Base-by-base conservation (phyloP, 1,140 invertebrate species). In the Drusus annulatus region DNA sequence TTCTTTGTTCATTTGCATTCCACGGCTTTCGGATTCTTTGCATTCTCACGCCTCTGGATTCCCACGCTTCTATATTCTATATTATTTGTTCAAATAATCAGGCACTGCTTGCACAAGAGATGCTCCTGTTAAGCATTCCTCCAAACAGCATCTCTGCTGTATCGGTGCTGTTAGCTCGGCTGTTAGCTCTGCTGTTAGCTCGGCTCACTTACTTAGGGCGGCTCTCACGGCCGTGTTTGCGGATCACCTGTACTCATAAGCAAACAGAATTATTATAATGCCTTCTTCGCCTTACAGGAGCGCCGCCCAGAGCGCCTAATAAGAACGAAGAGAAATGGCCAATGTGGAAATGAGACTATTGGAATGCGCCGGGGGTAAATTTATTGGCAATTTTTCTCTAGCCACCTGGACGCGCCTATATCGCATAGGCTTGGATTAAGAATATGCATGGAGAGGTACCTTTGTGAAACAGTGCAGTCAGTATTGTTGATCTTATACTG, bases 41-140 rank as follows among this genome's bases (percentile, higher is more conserved):
- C 28, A 7, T n/a, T 77, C 65, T 77, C 21, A 65, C 60, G 65
- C 50, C 77, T 25, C 1, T 54, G 76, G 50, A 45, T 78, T 79
- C 78, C 78, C 78, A 79, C 78, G 78, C 78, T 79, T 79, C 78
- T 63, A 71, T 78, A 79, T 62, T 74, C 17, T 74, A 74, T 45
- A 50, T 50, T 79, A 62, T 79, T 79, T 79, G 58, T 58, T 52
- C 19, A 79, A 74, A 79, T 31, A 73, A 79, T 79, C 68, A 68
- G 21, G 15, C n/a, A 13, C 52, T 79, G 65, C 71, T 79, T 79
- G 58, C 45, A 60, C 68, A 79, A 63, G 78, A 62, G 36, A 62
- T 73, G 45, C 78, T 79, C 78, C 78, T 74, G 60, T 79, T 74
- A 60, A 45, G 54, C 71, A 71, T 65, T 31, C 68, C 45, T 31